Base-by-base conservation (phyloP, 2,888 invertebrate genomes). In the Slavum lentiscoides region DNA sequence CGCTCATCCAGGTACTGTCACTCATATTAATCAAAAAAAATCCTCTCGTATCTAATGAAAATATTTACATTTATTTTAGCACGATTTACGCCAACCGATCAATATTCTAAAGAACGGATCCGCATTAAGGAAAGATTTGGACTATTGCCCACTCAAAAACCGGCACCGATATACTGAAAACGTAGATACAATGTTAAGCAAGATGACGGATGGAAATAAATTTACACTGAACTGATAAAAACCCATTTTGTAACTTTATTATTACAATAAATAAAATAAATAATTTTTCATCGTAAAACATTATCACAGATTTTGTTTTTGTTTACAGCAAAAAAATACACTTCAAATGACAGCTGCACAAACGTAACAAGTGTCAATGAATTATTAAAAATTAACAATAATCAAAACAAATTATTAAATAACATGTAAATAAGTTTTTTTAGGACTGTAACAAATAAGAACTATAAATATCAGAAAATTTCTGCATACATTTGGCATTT, bases 61-160 rank as follows among this genome's bases (percentile, higher is more conserved):
- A 58, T 39, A 69, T 82, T 70, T 64, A 70, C 83, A 82, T 83
- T 82, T 83, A 82, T 75, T 90, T 61, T 87, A 92, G 97, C 97
- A 82, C 92, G 96, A 68, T 98, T 97, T 87, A 96, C 97, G 1
- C 97, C 97, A 0, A 96, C 97, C 87, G 97, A 98, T 86, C 94
- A 95, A 87, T 96, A 93, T 87, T 97, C 96, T 1, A 90, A 93
- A 83, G 93, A 97, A 85, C 89, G 97, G 84, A 91, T 97, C 83
- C 92, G 91, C 15, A 91, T 96, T 83, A 97, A 98, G 88, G 93
- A 93, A 86, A 90, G 97, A 85, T 97, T 95, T 87, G 93, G 93
- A 37, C 89, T 97, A 23, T 89, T 97, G 37, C 89, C 94, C 13
- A 96, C 95, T 17, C 96, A 97, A 86, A 91, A 93, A 85, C 92